Base-by-base conservation (phyloP, 2,888 invertebrate species). In the Macaria liturata region DNA sequence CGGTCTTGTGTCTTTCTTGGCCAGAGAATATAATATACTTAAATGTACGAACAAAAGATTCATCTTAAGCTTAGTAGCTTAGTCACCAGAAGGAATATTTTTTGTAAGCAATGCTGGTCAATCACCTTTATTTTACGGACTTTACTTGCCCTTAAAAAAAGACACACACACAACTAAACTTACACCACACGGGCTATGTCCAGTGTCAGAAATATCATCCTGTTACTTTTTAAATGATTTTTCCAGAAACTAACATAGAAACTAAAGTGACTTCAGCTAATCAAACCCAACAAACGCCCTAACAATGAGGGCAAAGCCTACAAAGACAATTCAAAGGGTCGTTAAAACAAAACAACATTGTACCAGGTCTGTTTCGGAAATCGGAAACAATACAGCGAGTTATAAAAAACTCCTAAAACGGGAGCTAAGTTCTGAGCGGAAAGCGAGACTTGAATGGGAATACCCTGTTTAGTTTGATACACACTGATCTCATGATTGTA, bases 331-430 rank as follows among this genome's bases (percentile, higher is more conserved):
- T 53, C 42, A n/a, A 42, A 52, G 31, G 46, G 34, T 55, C 57
- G 55, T 57, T 58, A 46, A 52, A 58, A 57, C 45, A 47, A 46
- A 46, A 46, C 50, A 54, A 49, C 48, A 52, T 44, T 48, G 42
- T 32, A 32, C 8, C 47, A 50, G 49, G 51, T 55, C 55, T 60
- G 58, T 57, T 57, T 51, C 44, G 53, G 44, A 55, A 61, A 61
- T 61, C 57, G 62, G 55, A 63, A 61, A 61, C 59, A 61, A 57
- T 56, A 47, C 49, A 51, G 54, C 46, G 44, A 62, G 57, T 62
- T 62, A 59, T 63, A 69, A 66, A 69, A 67, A 64, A 64, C 59
- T 61, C 62, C 60, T 63, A 65, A 66, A 67, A 63, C 59, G 49
- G 57, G 59, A 51, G 62, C 60, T 58, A 69, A 68, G 64, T 69